Conservation (phyloP, 1,140 invertebrate species). For the Drosophila truncata region DNA sequence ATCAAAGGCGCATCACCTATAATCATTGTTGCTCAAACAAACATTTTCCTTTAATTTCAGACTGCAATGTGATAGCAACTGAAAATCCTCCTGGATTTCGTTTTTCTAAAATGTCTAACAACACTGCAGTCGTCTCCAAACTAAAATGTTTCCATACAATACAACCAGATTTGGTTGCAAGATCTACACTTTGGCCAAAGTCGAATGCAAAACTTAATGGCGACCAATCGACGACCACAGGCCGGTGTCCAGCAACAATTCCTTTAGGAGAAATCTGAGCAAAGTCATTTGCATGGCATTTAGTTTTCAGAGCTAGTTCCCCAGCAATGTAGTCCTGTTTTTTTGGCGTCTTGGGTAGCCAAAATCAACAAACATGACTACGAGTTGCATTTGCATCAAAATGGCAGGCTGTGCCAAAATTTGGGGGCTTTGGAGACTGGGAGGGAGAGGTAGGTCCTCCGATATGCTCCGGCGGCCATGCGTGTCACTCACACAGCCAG, state of each 20-base stretch:
- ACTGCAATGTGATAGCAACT: neutral
- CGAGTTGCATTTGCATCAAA: conserved; percentile 77
- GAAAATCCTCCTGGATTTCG: conserved; percentile 9
- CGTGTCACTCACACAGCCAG: conserved; percentile 56
- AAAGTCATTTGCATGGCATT: conserved; percentile 76
- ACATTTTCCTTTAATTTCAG: conserved; percentile 16
- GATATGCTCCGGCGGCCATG: conserved; percentile 66
- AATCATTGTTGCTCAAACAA: conserved; percentile 9
- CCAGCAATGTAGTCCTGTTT: neutral
- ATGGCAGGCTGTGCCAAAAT: conserved; percentile 33
- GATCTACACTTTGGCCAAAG: neutral
- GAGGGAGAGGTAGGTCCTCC: conserved; percentile 16
- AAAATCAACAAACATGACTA: conserved; percentile 47
- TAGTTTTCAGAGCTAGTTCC: conserved; percentile 30
- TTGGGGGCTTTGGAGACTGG: neutral
- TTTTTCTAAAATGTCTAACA: conserved; percentile 7
- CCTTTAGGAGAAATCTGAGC: conserved; percentile 50
- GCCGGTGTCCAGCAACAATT: neutral
- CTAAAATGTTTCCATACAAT: conserved; percentile 4
- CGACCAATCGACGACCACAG: neutral
- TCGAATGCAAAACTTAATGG: conserved; percentile 10
- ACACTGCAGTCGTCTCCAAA: neutral
- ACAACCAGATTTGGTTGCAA: conserved; percentile 13
- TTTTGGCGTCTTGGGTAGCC: conserved; percentile 2
- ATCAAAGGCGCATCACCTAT: conserved; percentile 4